Evolutionary conservation across 2,113 vertebrate species (phyloP).

Genomic region (Elachura formosa): DNA sequence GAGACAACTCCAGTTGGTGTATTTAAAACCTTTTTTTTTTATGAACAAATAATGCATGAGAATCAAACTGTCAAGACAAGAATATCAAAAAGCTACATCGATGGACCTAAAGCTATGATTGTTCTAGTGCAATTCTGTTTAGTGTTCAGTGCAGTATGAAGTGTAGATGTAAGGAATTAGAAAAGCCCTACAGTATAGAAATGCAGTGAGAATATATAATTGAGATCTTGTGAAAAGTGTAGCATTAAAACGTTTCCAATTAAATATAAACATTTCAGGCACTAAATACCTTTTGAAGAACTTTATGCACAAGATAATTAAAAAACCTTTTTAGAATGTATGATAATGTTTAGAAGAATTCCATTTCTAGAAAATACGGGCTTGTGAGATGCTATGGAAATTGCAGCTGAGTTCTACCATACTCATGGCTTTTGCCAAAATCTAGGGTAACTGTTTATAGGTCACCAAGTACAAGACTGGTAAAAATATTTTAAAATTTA

Average conservation of each 20-base stretch:
- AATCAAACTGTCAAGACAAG: not conserved
- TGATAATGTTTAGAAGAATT: not conserved
- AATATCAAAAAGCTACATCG: not conserved
- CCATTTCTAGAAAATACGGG: not conserved
- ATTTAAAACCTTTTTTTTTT: not conserved
- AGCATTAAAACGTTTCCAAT: not conserved
- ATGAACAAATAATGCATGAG: not conserved
- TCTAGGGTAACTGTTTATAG: not conserved
- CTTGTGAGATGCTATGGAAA: not conserved
- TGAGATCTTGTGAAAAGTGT: not conserved
- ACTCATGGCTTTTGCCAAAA: not conserved
- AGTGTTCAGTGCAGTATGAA: not conserved
- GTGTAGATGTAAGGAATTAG: not conserved
- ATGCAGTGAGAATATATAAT: not conserved
- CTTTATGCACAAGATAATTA: not conserved
- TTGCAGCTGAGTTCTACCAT: not conserved
- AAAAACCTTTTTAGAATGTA: not conserved
- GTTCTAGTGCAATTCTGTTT: not conserved
- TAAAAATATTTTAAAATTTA: not conserved
- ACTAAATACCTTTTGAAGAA: not conserved
- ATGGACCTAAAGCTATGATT: not conserved
- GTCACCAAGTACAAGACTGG: not conserved
- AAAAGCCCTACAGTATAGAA: conserved; percentile 3
- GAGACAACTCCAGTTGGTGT: not conserved
- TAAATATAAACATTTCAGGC: not conserved